A percentile compares a stretch with the other conserved stretches of the same genome.
Conservation (phyloP, 2,113 vertebrate species). For the Synodontis membranacea region DNA sequence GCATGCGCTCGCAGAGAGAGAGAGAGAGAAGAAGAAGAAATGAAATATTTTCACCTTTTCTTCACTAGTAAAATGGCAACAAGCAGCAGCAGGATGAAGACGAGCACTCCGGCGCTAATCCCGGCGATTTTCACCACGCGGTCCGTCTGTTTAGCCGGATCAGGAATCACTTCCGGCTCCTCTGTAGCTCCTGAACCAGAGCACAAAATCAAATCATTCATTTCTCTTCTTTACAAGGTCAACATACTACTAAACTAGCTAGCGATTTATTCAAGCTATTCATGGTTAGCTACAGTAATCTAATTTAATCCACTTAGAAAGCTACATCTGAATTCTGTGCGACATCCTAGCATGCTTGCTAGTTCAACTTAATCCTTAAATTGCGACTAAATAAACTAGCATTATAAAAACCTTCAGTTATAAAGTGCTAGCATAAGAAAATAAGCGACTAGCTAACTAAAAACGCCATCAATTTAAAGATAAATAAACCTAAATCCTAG, state of each 20-base stretch:
- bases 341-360: no score
- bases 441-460: not conserved
- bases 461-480: not conserved
- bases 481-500: not conserved
- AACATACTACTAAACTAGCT: not conserved
- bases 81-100: conserved; percentile 92
- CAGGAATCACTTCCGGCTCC: conserved; percentile 95
- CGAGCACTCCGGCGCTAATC: conserved; percentile 91
- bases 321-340: no score
- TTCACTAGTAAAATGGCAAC: conserved; percentile 93
- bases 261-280: not conserved
- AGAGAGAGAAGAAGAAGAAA: conserved; percentile 55
- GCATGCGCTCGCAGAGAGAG: not conserved
- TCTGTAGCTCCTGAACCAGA: conserved; percentile 85
- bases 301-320: not conserved
- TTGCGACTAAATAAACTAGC: not conserved
- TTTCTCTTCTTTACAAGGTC: no score
- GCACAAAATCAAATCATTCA: not conserved
- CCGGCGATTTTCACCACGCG: conserved; percentile 97
- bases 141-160: conserved; percentile 94
- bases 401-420: not conserved
- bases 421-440: not conserved
- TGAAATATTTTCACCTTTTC: conserved; percentile 84
- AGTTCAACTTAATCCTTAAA: not conserved
- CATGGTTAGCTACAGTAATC: not conserved